Percentiles rank a stretch among this genome's conserved stretches.
These are phyloP conservation scores for Volucella inanis DNA, from an alignment of 2,888 invertebrate species.

Conservation along the genomic window DNA sequence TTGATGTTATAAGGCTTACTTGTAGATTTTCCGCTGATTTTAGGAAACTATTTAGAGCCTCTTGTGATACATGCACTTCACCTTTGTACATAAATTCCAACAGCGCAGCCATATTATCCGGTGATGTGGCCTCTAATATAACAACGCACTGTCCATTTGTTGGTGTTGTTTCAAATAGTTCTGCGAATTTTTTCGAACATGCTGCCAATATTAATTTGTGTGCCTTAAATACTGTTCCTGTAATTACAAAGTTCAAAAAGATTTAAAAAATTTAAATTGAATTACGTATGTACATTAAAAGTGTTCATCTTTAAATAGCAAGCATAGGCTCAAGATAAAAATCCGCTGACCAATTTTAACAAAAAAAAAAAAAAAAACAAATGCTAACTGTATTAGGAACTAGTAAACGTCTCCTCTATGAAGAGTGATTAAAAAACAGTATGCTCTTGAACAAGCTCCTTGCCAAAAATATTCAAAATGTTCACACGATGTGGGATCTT, in stretches of 20 bases:
- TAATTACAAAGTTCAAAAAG: slow-evolving; percentile 76
- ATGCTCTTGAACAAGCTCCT: background rate
- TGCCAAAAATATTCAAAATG: background rate
- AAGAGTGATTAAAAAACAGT: too few relatives aligned
- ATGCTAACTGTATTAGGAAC: background rate
- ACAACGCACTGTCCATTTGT: slow-evolving; percentile 88
- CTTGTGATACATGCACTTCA: slow-evolving; percentile 96
- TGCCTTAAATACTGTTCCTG: slow-evolving; percentile 95
- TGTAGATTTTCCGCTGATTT: slow-evolving; percentile 96
- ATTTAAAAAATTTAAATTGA: background rate
- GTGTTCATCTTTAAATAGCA: slow-evolving; percentile 1
- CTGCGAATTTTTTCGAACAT: slow-evolving; percentile 96
- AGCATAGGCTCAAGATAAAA: slow-evolving; percentile 10
- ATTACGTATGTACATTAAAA: background rate
- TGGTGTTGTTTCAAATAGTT: slow-evolving; percentile 94
- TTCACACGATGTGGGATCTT: slow-evolving; percentile 37
- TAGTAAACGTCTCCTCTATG: too few relatives aligned
- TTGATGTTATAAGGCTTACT: slow-evolving; percentile 83
- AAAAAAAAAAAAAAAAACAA: background rate
- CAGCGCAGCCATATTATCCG: slow-evolving; percentile 94
- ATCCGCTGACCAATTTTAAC: background rate
- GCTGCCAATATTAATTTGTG: slow-evolving; percentile 96
- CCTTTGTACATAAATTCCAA: slow-evolving; percentile 97
- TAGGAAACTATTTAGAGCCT: slow-evolving; percentile 94
- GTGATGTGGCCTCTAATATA: slow-evolving; percentile 94